Percentiles rank a stretch among this genome's conserved stretches.
These are phyloP conservation scores for Plectrocnemia conspersa DNA, from an alignment of 1,140 invertebrate species.

Conservation along the genomic window DNA sequence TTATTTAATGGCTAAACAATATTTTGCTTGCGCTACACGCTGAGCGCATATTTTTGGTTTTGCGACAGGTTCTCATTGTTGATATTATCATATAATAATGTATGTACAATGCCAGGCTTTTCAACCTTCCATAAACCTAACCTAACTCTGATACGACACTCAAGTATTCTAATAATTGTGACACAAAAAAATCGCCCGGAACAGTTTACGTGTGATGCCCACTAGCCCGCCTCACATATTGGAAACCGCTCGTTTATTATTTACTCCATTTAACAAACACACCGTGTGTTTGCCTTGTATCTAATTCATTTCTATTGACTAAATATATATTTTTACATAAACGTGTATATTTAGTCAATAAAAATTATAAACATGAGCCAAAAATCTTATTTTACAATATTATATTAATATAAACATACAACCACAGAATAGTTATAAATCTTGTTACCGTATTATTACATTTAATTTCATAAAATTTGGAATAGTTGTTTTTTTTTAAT, in stretches of 20 bases:
- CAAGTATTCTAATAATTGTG: slow-evolving; percentile 19
- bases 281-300: no score
- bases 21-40: background rate
- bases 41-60: background rate
- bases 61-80: slow-evolving; percentile 6
- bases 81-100: slow-evolving; percentile 13
- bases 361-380: slow-evolving; percentile 46
- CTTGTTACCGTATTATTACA: slow-evolving; percentile 36
- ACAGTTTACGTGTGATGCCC: slow-evolving; percentile 19
- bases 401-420: slow-evolving; percentile 38
- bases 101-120: slow-evolving; percentile 17
- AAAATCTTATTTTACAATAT: slow-evolving; percentile 46
- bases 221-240: slow-evolving; percentile 6
- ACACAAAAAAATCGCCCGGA: slow-evolving; percentile 11
- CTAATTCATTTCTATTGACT: no score
- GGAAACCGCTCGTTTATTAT: slow-evolving; percentile 5
- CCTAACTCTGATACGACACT: slow-evolving; percentile 23
- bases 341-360: no score
- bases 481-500: slow-evolving; percentile 39
- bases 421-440: slow-evolving; percentile 36
- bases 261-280: no score
- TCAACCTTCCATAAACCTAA: slow-evolving; percentile 6
- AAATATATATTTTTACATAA: no score
- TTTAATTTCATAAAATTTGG: slow-evolving; percentile 38
- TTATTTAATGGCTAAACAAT: slow-evolving; percentile 18